Evolutionary conservation across 2,113 vertebrate species (phyloP), one percentile per base, ranked within the genome.

Genomic region (Microtus montanus): DNA sequence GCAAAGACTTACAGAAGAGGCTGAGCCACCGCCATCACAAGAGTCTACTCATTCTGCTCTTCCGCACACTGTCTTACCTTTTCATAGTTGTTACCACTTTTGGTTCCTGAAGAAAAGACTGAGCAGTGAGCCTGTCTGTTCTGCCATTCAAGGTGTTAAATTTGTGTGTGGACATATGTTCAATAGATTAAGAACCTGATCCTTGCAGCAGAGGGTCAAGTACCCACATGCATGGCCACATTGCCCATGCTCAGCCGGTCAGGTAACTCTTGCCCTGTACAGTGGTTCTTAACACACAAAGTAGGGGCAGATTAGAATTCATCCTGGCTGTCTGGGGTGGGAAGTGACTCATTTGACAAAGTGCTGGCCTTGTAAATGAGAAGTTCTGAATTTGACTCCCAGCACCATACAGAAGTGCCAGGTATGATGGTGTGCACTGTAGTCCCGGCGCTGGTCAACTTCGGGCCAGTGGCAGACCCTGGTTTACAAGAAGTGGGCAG

Each of bases 131-230:
- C 84, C 95, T 91, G 87, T 93, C 89, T 93, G 84, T 96, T 88
- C 92, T 94, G 93, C 80, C 68, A 82, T 19, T 93, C 87, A 14
- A 3, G 75, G 77, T 90, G 95, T 93, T 96, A 91, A 95, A 96
- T 96, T 88, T 26, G 14, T 44, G 5, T 2, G 0, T 66, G 84
- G 79, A 95, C 87, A 52, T 90, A 87, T 92, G 93, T 68, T 83
- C 88, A 85, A 54, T 88, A 64, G 80, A 70, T 82, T 93, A 93
- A 96, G 96, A 97, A 82, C 93, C 90, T 54, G 61, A 85, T 86
- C 88, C 90, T 97, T 90, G 90, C 84, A 96, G 94, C 88, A 82
- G 92, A 90, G 44, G 86, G 87, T 84, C 92, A 94, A 52, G 66
- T 70, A 70, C 2, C 33, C 33, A 35, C 64, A 33, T 30, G 64